Conservation (phyloP, 2,888 invertebrate genomes). For the Chrysolina americana region DNA sequence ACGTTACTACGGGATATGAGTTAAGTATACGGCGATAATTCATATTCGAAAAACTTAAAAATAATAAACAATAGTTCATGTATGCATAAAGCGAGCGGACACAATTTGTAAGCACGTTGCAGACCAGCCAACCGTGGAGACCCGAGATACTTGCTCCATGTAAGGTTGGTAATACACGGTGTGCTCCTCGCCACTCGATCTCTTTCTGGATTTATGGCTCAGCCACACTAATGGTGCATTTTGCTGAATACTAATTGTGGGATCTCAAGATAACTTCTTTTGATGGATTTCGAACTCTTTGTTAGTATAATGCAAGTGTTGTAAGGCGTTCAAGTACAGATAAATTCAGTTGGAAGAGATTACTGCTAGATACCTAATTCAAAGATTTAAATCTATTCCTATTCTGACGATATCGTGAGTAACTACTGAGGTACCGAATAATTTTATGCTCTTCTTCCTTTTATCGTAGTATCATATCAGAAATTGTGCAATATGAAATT, state of each 20-base stretch:
- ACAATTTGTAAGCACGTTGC: conserved; percentile 66
- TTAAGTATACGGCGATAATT: conserved; percentile 65
- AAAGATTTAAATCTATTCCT: not conserved
- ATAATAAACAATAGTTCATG: conserved; percentile 67
- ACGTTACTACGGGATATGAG: conserved; percentile 61
- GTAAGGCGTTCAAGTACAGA: not conserved
- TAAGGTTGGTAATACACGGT: conserved; percentile 64
- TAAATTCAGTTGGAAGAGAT: not conserved
- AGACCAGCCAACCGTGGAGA: conserved; percentile 65
- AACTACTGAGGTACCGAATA: no score
- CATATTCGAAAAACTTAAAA: conserved; percentile 65
- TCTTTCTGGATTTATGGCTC: conserved; percentile 57
- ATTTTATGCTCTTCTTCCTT: no score
- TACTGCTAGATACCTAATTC: not conserved
- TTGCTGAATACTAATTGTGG: conserved; percentile 62
- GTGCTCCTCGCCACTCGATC: conserved; percentile 64
- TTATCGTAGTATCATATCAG: no score
- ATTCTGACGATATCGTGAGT: not conserved
- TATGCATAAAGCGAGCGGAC: conserved; percentile 66
- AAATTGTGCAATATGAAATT: no score
- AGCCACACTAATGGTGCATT: conserved; percentile 59
- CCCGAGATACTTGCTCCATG: conserved; percentile 64
- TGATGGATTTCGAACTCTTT: conserved; percentile 22
- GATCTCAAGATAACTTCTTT: conserved; percentile 45
- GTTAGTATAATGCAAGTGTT: conserved; percentile 6